Evolutionary conservation across 2,888 invertebrate genomes (phyloP).

Genomic region (Drosophila nr. perissopoda): DNA sequence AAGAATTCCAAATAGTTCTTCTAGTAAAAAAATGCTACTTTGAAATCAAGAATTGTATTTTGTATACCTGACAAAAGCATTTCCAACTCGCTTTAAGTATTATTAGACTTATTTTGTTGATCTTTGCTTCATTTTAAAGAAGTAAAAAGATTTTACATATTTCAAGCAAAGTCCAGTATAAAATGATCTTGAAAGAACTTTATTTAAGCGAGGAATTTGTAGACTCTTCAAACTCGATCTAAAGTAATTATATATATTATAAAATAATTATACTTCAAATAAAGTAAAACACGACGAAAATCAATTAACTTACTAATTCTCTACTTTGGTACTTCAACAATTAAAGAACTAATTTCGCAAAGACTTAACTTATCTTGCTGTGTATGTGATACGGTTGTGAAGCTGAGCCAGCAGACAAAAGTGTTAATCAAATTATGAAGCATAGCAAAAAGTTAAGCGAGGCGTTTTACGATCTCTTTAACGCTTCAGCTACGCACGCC

Average conservation of each 20-base stretch:
- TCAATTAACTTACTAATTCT: background rate
- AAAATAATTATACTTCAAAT: background rate
- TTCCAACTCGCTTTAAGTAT: background rate
- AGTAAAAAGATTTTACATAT: background rate
- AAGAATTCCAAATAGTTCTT: background rate
- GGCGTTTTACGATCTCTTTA: conserved; percentile 73
- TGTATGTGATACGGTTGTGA: background rate
- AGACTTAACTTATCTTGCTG: background rate
- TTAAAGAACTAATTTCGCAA: background rate
- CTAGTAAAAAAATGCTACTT: background rate
- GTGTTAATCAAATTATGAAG: conserved; percentile 77
- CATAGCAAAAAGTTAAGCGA: conserved; percentile 64
- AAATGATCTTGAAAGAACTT: background rate
- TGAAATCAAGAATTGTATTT: background rate
- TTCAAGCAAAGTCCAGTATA: background rate
- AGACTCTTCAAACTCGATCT: background rate
- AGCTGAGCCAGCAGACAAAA: conserved; percentile 30
- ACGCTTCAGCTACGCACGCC: conserved; percentile 82
- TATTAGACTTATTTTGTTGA: background rate
- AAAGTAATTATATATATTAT: background rate
- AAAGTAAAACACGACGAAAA: background rate
- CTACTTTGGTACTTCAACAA: background rate
- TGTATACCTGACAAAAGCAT: background rate
- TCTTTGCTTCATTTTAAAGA: background rate
- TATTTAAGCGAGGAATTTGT: background rate